These are phyloP conservation scores for Lycophotia porphyrea DNA, from an alignment of 2,888 invertebrate species.

Conservation along the genomic window DNA sequence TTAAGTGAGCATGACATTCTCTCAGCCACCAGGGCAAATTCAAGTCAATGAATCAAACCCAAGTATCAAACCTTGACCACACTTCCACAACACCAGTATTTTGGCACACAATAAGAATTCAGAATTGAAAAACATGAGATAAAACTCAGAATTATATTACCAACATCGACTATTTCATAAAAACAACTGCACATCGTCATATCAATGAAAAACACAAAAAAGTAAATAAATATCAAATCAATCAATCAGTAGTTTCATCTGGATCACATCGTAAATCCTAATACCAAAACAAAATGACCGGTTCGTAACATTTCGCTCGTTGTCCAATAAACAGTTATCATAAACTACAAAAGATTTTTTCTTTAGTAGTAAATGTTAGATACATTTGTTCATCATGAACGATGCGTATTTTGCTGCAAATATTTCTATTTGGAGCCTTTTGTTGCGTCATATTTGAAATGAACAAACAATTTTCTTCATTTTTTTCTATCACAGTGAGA, in stretches of 20 bases:
- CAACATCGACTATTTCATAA: background rate
- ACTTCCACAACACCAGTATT: background rate
- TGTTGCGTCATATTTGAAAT: background rate
- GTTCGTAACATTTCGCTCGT: background rate
- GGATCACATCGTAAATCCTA: constrained; percentile 9
- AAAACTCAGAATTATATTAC: background rate
- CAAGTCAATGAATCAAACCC: no score
- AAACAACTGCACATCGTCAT: background rate
- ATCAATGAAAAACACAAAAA: background rate
- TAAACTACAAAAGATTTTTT: constrained; percentile 13
- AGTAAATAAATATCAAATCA: constrained; percentile 4
- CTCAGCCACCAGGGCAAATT: no score
- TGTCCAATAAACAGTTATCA: background rate
- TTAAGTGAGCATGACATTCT: no score
- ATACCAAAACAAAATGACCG: background rate
- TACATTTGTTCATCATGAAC: background rate
- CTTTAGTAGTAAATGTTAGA: constrained; percentile 16
- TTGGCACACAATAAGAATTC: background rate
- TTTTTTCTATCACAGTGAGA: background rate
- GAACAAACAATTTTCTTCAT: background rate
- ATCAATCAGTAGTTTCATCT: constrained; percentile 6
- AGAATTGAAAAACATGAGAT: background rate
- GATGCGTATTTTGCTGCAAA: background rate
- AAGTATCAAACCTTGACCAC: background rate
- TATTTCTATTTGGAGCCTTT: constrained; percentile 21